Evolutionary conservation across 2,113 vertebrate genomes (phyloP).

Genomic region (Perccottus glenii): DNA sequence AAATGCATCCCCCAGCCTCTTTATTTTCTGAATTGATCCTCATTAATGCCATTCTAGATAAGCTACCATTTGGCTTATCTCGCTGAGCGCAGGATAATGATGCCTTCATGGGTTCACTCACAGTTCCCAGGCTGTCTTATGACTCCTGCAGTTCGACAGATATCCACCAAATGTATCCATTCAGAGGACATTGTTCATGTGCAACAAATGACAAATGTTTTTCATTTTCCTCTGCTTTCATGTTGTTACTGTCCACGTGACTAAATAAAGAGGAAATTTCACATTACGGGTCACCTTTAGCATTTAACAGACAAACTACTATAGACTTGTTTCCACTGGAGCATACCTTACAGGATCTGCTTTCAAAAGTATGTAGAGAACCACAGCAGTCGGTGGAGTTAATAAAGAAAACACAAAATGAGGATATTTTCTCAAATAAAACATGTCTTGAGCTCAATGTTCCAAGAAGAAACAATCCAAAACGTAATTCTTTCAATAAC

Average conservation of each 20-base stretch:
- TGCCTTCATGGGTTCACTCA: conserved; percentile 20
- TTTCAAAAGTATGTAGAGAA: too few species aligned
- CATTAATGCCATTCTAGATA: conserved; percentile 64
- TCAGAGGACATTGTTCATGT: background rate
- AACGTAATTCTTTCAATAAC: too few species aligned
- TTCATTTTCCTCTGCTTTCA: background rate
- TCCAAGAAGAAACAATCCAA: too few species aligned
- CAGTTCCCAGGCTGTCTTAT: conserved; percentile 12
- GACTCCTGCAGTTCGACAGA: background rate
- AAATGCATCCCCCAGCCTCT: conserved; percentile 46
- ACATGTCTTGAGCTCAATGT: too few species aligned
- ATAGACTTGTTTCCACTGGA: too few species aligned
- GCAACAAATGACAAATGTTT: conserved; percentile 8
- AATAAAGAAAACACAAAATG: too few species aligned
- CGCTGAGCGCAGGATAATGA: conserved; percentile 55
- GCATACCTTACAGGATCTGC: too few species aligned
- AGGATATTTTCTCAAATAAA: too few species aligned
- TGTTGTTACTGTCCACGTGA: background rate
- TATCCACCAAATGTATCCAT: conserved; percentile 3
- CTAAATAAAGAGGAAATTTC: background rate
- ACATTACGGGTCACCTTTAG: too few species aligned
- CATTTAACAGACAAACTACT: too few species aligned
- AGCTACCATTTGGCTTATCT: conserved; percentile 60
- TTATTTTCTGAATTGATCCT: conserved; percentile 65
- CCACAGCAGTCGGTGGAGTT: too few species aligned